These are phyloP conservation scores for Omphaloscelis lunosa DNA, from an alignment of 2,888 invertebrate species.

Conservation along the genomic window DNA sequence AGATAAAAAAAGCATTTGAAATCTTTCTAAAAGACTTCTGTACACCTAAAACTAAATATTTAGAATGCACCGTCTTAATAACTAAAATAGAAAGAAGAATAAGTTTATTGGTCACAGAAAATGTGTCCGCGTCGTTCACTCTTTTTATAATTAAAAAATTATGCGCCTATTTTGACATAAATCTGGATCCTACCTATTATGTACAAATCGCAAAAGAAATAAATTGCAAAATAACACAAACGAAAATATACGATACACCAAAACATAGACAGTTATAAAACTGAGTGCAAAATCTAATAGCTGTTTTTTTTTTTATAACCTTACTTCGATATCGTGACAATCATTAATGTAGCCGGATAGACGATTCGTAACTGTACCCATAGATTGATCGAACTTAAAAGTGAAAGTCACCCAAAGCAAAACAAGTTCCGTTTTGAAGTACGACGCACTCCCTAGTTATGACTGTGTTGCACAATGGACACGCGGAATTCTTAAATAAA, in stretches of 20 bases:
- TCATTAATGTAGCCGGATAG: constrained; percentile 7
- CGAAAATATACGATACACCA: not conserved
- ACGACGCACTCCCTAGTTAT: constrained; percentile 29
- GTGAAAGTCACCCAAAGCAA: constrained; percentile 71
- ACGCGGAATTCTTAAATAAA: constrained; percentile 40
- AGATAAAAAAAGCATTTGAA: not conserved
- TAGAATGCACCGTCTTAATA: not conserved
- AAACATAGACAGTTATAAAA: not conserved
- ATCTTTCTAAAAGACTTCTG: not conserved
- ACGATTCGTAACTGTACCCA: constrained; percentile 34
- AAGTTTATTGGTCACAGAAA: too few species aligned
- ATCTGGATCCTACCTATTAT: not conserved
- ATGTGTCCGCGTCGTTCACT: not conserved
- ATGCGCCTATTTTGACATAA: not conserved
- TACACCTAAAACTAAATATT: not conserved
- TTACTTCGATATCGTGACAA: not conserved
- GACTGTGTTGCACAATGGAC: constrained; percentile 51
- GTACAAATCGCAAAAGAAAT: not conserved
- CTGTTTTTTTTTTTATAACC: not conserved
- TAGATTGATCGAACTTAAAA: constrained; percentile 68
- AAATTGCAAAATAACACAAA: not conserved
- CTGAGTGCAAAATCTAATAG: not conserved
- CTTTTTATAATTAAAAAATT: not conserved
- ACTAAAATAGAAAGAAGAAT: not conserved
- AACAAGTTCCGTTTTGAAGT: constrained; percentile 74